Conservation (phyloP, 2,888 invertebrate genomes). For the Dasysyrphus tricinctus region DNA sequence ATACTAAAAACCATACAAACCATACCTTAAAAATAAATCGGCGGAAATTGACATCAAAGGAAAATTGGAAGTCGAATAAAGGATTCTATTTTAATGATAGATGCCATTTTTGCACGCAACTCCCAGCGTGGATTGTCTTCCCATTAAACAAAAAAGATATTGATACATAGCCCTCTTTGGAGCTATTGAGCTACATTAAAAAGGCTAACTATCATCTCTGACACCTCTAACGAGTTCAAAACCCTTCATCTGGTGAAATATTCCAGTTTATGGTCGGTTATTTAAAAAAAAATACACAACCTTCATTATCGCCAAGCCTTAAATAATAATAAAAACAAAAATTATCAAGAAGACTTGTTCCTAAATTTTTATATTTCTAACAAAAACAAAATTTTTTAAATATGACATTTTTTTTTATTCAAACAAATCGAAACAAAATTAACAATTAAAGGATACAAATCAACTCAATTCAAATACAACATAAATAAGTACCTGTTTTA, state of each 20-base stretch:
- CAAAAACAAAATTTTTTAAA: neutral
- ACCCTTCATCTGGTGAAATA: neutral
- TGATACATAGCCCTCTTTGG: neutral
- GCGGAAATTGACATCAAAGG: neutral
- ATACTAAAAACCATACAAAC: neutral
- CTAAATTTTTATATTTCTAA: slow-evolving; percentile 43
- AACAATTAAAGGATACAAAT: slow-evolving; percentile 21
- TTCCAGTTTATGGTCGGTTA: neutral
- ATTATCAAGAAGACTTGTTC: slow-evolving; percentile 49
- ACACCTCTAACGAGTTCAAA: neutral
- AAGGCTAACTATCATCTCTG: neutral
- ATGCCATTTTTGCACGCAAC: neutral
- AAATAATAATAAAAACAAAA: slow-evolving; percentile 8
- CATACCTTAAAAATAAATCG: neutral
- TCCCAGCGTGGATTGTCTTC: slow-evolving; percentile 5
- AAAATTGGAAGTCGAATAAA: neutral
- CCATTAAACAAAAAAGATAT: neutral
- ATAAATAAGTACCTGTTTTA: slow-evolving; percentile 75
- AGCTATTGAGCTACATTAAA: neutral
- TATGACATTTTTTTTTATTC: slow-evolving; percentile 33
- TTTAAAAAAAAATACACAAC: neutral
- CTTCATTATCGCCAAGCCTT: slow-evolving; percentile 21
- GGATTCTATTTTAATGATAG: too few relatives aligned
- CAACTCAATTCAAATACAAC: slow-evolving; percentile 53
- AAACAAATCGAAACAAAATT: slow-evolving; percentile 30